These are phyloP conservation scores for Pogonus chalceus DNA, from an alignment of 1,140 invertebrate species.

Conservation along the genomic window DNA sequence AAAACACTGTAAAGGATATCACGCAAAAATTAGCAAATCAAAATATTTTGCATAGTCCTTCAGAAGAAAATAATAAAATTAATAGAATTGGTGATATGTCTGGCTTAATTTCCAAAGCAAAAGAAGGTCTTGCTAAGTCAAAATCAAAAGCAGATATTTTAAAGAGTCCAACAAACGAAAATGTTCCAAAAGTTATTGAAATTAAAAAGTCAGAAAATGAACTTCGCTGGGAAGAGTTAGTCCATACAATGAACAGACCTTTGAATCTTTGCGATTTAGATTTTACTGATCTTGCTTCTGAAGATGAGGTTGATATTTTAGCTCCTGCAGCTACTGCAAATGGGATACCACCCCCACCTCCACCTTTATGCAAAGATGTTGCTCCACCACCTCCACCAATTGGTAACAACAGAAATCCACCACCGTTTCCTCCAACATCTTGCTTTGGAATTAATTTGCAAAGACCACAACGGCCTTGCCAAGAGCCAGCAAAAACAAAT, in stretches of 20 bases:
- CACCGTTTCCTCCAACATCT: slow-evolving; percentile 37
- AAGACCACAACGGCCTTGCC: slow-evolving; percentile 36
- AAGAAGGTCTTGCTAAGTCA: slow-evolving; percentile 79
- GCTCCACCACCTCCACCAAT: slow-evolving; percentile 39
- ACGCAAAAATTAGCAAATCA: slow-evolving; percentile 71
- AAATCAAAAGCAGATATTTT: slow-evolving; percentile 63
- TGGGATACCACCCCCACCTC: slow-evolving; percentile 62
- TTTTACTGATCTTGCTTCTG: slow-evolving; percentile 84
- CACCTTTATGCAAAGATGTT: slow-evolving; percentile 41
- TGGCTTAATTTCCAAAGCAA: slow-evolving; percentile 84
- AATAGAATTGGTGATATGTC: slow-evolving; percentile 69
- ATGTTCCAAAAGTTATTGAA: slow-evolving; percentile 50
- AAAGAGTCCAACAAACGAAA: slow-evolving; percentile 56
- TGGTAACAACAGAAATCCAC: slow-evolving; percentile 31
- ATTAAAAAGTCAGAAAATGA: slow-evolving; percentile 86
- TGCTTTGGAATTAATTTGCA: slow-evolving; percentile 32
- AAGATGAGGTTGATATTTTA: slow-evolving; percentile 60
- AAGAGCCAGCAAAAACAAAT: slow-evolving; percentile 33
- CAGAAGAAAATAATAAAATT: slow-evolving; percentile 38
- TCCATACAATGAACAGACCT: slow-evolving; percentile 68
- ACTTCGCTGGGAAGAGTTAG: slow-evolving; percentile 87
- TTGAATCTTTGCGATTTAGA: slow-evolving; percentile 90
- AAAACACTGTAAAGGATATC: slow-evolving; percentile 76
- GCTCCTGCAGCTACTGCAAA: slow-evolving; percentile 48
- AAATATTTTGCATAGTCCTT: slow-evolving; percentile 48